Conservation (phyloP, 1,140 invertebrate genomes). For the Meteorus sp. region DNA sequence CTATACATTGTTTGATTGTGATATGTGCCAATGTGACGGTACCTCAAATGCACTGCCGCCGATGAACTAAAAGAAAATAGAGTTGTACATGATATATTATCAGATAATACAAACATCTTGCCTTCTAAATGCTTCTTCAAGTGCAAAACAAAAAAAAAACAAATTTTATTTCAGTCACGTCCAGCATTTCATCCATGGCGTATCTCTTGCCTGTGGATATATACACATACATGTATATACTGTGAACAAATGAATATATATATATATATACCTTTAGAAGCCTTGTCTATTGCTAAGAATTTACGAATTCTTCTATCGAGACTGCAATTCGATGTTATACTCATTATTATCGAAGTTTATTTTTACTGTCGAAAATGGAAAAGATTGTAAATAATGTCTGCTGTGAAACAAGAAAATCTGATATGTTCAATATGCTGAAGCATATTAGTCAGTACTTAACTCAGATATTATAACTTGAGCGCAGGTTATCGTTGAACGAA, state of each 20-base stretch:
- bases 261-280: too few species aligned
- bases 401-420: not conserved
- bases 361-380: constrained; percentile 29
- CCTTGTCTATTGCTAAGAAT: too few species aligned
- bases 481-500: too few species aligned
- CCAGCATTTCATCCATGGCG: not conserved
- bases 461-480: too few species aligned
- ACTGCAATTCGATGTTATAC: not conserved
- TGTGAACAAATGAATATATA: too few species aligned
- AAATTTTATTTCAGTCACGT: too few species aligned
- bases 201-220: too few species aligned
- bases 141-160: constrained; percentile 1
- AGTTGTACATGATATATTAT: too few species aligned
- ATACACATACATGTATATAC: too few species aligned
- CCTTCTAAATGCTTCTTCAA: not conserved
- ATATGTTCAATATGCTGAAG: constrained; percentile 2
- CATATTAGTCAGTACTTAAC: too few species aligned
- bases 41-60: constrained; percentile 38
- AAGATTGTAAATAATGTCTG: constrained; percentile 16
- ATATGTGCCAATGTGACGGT: constrained; percentile 46
- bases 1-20: too few species aligned
- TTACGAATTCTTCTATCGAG: too few species aligned
- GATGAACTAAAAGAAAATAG: not conserved
- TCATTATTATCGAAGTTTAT: constrained; percentile 18
- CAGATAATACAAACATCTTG: not conserved